A percentile compares a stretch with the other conserved stretches of the same genome.
Evolutionary conservation across 2,797 vertebrate species (phyloP).

Genomic region (Sebastiscus tertius): DNA sequence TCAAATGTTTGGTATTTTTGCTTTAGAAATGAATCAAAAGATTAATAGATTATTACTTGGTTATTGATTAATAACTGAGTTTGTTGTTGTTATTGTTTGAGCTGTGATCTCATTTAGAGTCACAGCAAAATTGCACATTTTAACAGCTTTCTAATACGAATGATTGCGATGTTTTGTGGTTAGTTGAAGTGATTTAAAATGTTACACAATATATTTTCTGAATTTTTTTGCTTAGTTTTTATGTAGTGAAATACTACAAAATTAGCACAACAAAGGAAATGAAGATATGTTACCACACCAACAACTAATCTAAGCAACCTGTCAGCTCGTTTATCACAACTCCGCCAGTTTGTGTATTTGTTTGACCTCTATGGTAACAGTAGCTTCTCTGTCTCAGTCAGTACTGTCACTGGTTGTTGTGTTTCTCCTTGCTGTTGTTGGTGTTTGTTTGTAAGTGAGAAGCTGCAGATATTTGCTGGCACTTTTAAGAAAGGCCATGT

Average conservation of each 20-base stretch:
- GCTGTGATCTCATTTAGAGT: too few relatives aligned
- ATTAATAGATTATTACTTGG: not conserved
- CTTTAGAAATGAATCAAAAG: not conserved
- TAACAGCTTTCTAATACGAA: not conserved
- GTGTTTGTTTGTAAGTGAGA: not conserved
- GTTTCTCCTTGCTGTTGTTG: not conserved
- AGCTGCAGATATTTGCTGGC: not conserved
- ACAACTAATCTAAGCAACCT: slow-evolving; percentile 3
- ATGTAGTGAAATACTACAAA: not conserved
- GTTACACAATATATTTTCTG: not conserved
- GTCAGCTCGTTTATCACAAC: not conserved
- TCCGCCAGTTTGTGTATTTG: not conserved
- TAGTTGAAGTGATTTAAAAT: not conserved
- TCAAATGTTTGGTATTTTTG: not conserved
- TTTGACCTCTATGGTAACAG: slow-evolving; percentile 9
- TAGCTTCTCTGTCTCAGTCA: not conserved
- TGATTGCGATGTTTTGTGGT: not conserved
- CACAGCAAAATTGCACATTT: not conserved
- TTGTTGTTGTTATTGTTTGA: too few relatives aligned
- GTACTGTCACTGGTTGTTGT: not conserved
- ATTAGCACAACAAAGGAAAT: not conserved
- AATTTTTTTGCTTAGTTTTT: not conserved
- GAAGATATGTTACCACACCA: not conserved
- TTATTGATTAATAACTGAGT: not conserved
- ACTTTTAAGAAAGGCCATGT: not conserved